Evolutionary conservation across 2,888 invertebrate species (phyloP).

Genomic region (Salpingus planirostris): DNA sequence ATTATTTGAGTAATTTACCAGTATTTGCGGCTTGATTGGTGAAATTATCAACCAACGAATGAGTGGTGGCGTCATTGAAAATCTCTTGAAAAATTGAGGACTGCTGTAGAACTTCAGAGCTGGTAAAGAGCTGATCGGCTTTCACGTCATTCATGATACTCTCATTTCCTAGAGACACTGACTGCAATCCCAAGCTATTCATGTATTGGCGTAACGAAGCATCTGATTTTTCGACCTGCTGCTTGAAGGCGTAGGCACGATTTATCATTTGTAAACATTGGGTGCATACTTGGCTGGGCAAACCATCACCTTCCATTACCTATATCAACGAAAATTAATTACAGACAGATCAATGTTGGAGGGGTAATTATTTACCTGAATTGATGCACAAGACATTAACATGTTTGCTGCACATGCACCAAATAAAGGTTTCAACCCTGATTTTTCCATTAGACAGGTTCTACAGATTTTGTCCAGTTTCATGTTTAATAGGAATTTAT

Average conservation of each 20-base stretch:
- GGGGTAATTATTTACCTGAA: conserved; percentile 28
- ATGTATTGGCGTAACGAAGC: conserved; percentile 33
- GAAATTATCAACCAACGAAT: conserved; percentile 36
- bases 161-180: conserved; percentile 21
- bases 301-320: conserved; percentile 38
- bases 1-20: too few relatives aligned
- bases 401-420: conserved; percentile 37
- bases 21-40: conserved; percentile 29
- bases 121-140: conserved; percentile 31
- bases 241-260: conserved; percentile 36
- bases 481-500: too few relatives aligned
- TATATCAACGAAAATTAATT: conserved; percentile 18
- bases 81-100: conserved; percentile 38
- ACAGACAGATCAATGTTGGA: too few relatives aligned
- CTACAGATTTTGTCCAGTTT: conserved; percentile 38
- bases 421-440: conserved; percentile 35
- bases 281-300: conserved; percentile 37
- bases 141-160: conserved; percentile 28
- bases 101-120: conserved; percentile 33
- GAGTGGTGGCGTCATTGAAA: conserved; percentile 34
- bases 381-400: conserved; percentile 38
- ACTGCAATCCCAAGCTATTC: conserved; percentile 25
- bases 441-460: conserved; percentile 36
- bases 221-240: conserved; percentile 39
- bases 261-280: conserved; percentile 38